Conservation (phyloP, 2,888 invertebrate genomes). For the Lepidocyrtinus sp. region DNA sequence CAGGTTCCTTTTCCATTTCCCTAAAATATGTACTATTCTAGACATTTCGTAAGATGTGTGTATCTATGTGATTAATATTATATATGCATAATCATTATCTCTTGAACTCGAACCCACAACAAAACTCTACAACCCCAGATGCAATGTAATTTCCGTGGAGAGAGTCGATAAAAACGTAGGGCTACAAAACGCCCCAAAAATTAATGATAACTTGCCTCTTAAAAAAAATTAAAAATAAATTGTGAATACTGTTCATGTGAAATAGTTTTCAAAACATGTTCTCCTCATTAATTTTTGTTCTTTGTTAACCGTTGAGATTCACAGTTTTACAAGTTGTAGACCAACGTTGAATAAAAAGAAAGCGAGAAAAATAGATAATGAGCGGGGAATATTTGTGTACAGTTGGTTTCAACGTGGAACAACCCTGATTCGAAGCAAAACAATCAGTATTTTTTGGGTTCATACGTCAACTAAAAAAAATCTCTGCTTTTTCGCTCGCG, state of each 20-base stretch:
- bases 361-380: not conserved
- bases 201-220: not conserved
- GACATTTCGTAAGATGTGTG: too few species aligned
- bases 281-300: not conserved
- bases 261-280: not conserved
- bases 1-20: slow-evolving; percentile 3
- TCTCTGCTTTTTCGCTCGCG: not conserved
- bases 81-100: too few species aligned
- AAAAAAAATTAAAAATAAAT: slow-evolving; percentile 10
- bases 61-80: too few species aligned
- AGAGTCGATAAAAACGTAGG: not conserved
- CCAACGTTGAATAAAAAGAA: not conserved
- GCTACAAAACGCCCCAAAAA: not conserved
- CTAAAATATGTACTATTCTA: too few species aligned
- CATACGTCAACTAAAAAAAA: too few species aligned
- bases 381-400: not conserved
- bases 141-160: too few species aligned
- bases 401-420: too few species aligned
- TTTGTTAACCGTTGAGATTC: not conserved
- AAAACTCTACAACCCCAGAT: too few species aligned
- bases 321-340: not conserved
- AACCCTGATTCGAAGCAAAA: too few species aligned
- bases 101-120: too few species aligned
- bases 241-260: slow-evolving; percentile 18
- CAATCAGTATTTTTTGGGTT: too few species aligned